Conservation (phyloP, 1,140 invertebrate species). For the Sesamia nonagrioides region DNA sequence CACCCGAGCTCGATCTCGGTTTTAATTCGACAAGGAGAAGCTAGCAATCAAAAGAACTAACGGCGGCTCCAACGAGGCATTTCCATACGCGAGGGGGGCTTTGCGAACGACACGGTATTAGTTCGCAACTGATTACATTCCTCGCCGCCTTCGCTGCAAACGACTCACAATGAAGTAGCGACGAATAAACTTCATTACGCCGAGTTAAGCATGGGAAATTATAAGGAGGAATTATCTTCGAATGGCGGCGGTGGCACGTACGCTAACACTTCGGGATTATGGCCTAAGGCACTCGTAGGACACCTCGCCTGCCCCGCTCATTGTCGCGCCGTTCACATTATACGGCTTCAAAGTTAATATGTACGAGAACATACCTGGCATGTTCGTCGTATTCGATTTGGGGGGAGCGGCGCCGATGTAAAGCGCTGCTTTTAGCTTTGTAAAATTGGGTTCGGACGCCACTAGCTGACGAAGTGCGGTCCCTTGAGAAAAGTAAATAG, state of each 20-base stretch:
- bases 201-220: constrained; percentile 85
- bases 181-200: constrained; percentile 86
- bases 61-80: constrained; percentile 80
- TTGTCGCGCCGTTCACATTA: constrained; percentile 56
- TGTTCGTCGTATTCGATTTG: constrained; percentile 53
- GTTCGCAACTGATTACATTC: constrained; percentile 85
- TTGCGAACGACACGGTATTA: constrained; percentile 81
- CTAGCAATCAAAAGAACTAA: constrained; percentile 85
- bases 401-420: constrained; percentile 31
- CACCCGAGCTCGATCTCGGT: constrained; percentile 73
- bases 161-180: constrained; percentile 81
- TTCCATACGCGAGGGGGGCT: constrained; percentile 82
- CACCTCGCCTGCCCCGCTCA: constrained; percentile 58
- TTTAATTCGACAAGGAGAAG: constrained; percentile 82
- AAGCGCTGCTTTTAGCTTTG: constrained; percentile 67
- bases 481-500: constrained; percentile 82
- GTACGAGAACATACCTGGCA: constrained; percentile 53
- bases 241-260: constrained; percentile 72
- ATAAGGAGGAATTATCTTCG: constrained; percentile 84
- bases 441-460: constrained; percentile 70
- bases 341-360: constrained; percentile 55
- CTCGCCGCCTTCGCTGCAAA: constrained; percentile 71
- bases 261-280: constrained; percentile 69
- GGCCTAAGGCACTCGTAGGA: constrained; percentile 66
- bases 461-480: constrained; percentile 65